Conservation (phyloP, 2,888 invertebrate species). For the Brachycybe producta region DNA sequence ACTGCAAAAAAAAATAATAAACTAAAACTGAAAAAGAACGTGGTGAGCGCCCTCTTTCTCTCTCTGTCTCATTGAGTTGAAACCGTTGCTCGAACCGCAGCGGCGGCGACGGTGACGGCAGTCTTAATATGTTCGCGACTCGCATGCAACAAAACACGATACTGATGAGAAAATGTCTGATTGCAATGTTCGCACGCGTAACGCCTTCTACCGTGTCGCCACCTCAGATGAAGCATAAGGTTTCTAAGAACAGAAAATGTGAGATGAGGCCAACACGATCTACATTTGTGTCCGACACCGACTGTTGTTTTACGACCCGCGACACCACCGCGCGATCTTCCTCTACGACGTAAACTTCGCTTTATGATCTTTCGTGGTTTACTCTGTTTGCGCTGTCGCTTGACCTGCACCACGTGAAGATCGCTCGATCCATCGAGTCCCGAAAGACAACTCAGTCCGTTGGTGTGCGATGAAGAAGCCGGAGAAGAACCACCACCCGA, state of each 20-base stretch:
- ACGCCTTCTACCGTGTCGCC: slow-evolving; percentile 38
- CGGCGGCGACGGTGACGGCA: no score
- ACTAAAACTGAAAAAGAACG: no score
- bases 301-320: neutral
- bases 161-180: slow-evolving; percentile 37
- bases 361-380: slow-evolving; percentile 18
- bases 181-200: slow-evolving; percentile 41
- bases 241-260: slow-evolving; percentile 11
- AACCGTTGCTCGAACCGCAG: no score
- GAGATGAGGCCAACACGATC: slow-evolving; percentile 11
- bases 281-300: slow-evolving; percentile 9
- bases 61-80: no score
- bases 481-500: neutral
- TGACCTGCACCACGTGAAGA: slow-evolving; percentile 16
- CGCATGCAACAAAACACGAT: slow-evolving; percentile 39
- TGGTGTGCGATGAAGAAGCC: neutral
- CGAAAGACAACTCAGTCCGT: neutral
- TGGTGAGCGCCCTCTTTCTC: no score
- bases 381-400: slow-evolving; percentile 19
- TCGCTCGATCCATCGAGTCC: slow-evolving; percentile 3
- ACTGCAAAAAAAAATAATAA: no score
- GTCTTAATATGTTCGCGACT: slow-evolving; percentile 17
- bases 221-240: slow-evolving; percentile 38
- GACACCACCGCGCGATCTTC: neutral
- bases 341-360: slow-evolving; percentile 1